phyloP scores from a whole-genome alignment of 2,888 invertebrate species.

The Pseudolycoriella hygida region DNA sequence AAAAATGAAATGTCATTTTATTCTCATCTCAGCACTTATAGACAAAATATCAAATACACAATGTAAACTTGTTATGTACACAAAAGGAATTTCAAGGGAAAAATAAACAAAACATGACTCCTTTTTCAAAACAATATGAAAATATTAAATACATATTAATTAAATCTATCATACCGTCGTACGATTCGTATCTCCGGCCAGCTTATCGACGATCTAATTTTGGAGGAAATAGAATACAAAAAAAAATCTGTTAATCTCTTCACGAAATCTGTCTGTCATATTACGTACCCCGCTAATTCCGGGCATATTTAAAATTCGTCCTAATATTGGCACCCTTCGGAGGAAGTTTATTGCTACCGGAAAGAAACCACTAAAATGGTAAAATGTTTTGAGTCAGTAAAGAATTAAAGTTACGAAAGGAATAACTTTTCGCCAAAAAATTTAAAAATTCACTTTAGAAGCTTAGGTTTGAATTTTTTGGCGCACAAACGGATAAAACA shows the following conservation, averaged over 20 bases:
- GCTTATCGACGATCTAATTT: conserved; percentile 55
- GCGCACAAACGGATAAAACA: not conserved
- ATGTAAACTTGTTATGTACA: too few species aligned
- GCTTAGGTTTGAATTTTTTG: too few species aligned
- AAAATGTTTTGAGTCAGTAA: not conserved
- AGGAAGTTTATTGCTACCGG: conserved; percentile 93
- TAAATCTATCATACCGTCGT: conserved; percentile 47
- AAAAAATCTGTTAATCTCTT: not conserved
- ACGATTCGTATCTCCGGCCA: conserved; percentile 66
- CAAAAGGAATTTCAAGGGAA: too few species aligned
- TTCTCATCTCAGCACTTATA: too few species aligned
- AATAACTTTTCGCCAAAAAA: too few species aligned
- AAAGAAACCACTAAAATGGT: conserved; percentile 74
- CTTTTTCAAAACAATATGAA: not conserved
- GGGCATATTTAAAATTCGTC: conserved; percentile 75
- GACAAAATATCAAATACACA: too few species aligned
- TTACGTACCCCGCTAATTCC: conserved; percentile 58
- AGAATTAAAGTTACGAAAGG: not conserved
- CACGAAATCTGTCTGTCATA: not conserved
- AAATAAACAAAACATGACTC: not conserved
- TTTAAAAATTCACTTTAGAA: too few species aligned
- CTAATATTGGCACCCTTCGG: conserved; percentile 79
- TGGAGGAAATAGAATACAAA: conserved; percentile 12
- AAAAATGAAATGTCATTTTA: too few species aligned
- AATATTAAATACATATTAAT: not conserved